Percentiles rank a stretch among this genome's conserved stretches.
These are phyloP conservation scores for Thunnus albacares DNA, from an alignment of 2,797 vertebrate species.

Conservation along the genomic window DNA sequence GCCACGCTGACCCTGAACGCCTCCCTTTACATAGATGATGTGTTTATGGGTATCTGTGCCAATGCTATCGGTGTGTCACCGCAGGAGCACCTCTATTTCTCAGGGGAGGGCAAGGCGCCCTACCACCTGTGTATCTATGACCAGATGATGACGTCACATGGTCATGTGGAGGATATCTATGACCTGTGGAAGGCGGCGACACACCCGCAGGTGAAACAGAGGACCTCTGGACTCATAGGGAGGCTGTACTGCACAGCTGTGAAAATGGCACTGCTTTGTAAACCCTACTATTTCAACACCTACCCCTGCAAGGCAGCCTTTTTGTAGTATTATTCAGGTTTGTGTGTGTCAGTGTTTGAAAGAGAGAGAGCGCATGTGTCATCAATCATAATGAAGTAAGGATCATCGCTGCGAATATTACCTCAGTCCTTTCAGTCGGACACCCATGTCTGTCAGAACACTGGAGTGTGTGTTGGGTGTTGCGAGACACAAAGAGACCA, in stretches of 20 bases:
- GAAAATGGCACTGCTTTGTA: slow-evolving; percentile 92
- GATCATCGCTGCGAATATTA: slow-evolving; percentile 54
- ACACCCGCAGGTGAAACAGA: slow-evolving; percentile 85
- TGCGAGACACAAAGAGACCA: slow-evolving; percentile 9
- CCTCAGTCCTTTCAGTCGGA: slow-evolving; percentile 68
- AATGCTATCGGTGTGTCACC: slow-evolving; percentile 91
- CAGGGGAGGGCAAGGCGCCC: slow-evolving; percentile 93
- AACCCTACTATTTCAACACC: slow-evolving; percentile 80
- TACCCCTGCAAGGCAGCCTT: slow-evolving; percentile 95
- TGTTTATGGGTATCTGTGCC: slow-evolving; percentile 98
- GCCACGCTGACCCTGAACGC: slow-evolving; percentile 92
- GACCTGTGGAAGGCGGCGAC: slow-evolving; percentile 91
- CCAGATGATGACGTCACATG: slow-evolving; percentile 97
- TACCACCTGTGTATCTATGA: slow-evolving; percentile 95
- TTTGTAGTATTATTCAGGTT: slow-evolving; percentile 73
- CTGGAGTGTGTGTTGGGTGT: slow-evolving; percentile 21
- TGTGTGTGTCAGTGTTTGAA: slow-evolving; percentile 2
- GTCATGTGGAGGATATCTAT: slow-evolving; percentile 90
- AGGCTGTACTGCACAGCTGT: slow-evolving; percentile 90
- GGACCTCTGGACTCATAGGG: slow-evolving; percentile 85
- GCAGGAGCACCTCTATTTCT: slow-evolving; percentile 92
- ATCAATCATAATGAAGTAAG: slow-evolving; percentile 13
- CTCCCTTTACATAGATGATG: slow-evolving; percentile 96
- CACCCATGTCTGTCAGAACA: slow-evolving; percentile 35
- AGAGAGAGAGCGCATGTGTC: slow-evolving; percentile 15